Evolutionary conservation across 2,888 invertebrate genomes (phyloP).

Genomic region (Pyrrhia umbra): DNA sequence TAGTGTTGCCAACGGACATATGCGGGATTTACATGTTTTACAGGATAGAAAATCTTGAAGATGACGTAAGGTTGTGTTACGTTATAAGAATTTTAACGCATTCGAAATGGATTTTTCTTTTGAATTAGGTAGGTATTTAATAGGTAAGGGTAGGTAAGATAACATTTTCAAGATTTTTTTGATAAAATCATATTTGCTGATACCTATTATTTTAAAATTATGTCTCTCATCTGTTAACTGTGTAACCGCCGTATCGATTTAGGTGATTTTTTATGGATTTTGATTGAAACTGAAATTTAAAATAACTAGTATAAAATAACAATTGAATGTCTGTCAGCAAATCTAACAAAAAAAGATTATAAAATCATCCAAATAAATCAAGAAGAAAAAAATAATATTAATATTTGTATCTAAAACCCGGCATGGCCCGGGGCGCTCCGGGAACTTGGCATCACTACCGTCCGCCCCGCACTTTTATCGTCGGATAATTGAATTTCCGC

Average conservation of each 20-base stretch:
- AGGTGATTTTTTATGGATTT: no score
- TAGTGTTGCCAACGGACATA: conserved; percentile 42
- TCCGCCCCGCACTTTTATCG: conserved; percentile 83
- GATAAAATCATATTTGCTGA: no score
- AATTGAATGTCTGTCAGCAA: background rate
- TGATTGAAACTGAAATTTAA: no score
- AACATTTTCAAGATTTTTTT: no score
- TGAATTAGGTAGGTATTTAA: background rate
- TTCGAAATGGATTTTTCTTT: background rate
- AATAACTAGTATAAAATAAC: background rate
- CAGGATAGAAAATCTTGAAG: conserved; percentile 17
- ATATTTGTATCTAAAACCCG: conserved; percentile 51
- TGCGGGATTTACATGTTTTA: conserved; percentile 40
- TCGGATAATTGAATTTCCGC: conserved; percentile 88
- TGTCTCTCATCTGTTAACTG: no score
- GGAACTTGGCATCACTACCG: conserved; percentile 67
- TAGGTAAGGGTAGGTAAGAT: no score
- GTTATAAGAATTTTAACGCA: background rate
- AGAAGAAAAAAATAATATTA: conserved; percentile 50
- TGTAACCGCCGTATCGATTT: no score
- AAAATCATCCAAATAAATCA: conserved; percentile 22
- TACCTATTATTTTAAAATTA: no score
- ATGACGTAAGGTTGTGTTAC: background rate
- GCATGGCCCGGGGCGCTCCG: conserved; percentile 47
- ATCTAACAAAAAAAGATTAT: conserved; percentile 25